A percentile compares a stretch with the other conserved stretches of the same genome.
phyloP scores from a whole-genome alignment of 2,797 vertebrate genomes.

The Xerus rutilus region DNA sequence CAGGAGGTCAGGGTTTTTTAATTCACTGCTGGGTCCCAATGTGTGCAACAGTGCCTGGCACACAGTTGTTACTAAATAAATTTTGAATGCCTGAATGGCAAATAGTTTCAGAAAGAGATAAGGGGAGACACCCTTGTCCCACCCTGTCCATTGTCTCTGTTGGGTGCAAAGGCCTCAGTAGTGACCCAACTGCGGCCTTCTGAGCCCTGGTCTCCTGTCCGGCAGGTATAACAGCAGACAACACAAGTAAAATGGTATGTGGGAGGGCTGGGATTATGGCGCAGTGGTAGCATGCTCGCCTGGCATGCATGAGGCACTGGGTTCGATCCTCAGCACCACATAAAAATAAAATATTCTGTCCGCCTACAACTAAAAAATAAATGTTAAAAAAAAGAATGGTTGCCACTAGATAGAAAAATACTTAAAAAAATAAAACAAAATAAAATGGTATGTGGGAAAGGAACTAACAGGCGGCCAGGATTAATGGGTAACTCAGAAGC shows the following conservation, averaged over 20 bases:
- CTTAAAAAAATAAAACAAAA: not conserved
- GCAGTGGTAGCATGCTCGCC: too few relatives aligned
- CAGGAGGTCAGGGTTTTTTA: not conserved
- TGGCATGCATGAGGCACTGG: too few relatives aligned
- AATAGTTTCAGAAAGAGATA: not conserved
- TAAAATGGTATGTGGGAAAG: not conserved
- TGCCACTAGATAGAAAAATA: too few relatives aligned
- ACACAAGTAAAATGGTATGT: not conserved
- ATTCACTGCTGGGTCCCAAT: not conserved
- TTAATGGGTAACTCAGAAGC: not conserved
- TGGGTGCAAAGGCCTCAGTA: not conserved
- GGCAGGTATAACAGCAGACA: conserved; percentile 8
- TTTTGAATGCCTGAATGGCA: not conserved
- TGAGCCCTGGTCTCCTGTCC: not conserved
- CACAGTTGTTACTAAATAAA: not conserved
- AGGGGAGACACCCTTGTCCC: not conserved
- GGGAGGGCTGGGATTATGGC: too few relatives aligned
- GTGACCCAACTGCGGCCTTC: not conserved
- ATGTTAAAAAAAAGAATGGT: too few relatives aligned
- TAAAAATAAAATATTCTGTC: too few relatives aligned
- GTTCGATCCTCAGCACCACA: too few relatives aligned
- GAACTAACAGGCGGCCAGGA: not conserved
- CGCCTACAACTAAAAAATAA: too few relatives aligned
- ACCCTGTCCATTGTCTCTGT: not conserved
- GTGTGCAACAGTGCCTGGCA: not conserved